Evolutionary conservation across 2,888 invertebrate genomes (phyloP), one percentile per base, ranked within the genome.

Genomic region (Drosophila niveifrons): DNA sequence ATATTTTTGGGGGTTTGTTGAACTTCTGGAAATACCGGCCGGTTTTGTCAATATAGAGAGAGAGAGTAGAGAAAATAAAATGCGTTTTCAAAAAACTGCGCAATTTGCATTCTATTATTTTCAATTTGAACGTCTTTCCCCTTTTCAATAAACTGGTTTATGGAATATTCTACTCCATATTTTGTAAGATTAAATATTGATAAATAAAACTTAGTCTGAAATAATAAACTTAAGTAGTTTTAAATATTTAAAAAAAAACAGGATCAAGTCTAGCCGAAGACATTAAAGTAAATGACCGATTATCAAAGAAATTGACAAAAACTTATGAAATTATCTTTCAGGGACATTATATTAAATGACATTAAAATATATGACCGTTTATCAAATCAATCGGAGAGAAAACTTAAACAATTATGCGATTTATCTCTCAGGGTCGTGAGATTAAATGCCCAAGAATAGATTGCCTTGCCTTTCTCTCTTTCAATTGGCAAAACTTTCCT

Each of bases 1-100:
- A 46, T 36, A 46, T 48, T 57, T 57, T 58, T 44, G 2, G 41
- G 34, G 70, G 76, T 66, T 70, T 77, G 39, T 76, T 77, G 71
- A 77, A 77, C 76, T 74, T 58, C 18, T 43, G 43, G 34, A 15
- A 64, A 59, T 23, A 65, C 77, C 77, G 77, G 77, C 77, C 77
- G 74, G 77, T 64, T 50, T 61, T 50, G 57, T 52, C 43, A 15
- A 43, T 7, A 4, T 7, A 28, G 41, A 56, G 34, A 43, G 6
- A 4, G 10, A 28, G 41, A 56, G 36, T 36, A 36, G 36, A 36
- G n/a, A 36, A 34, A 29, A 39, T 17, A n/a, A 64, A 68, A 72
- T 72, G 63, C 59, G 44, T 72, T 72, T 55, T 50, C 3, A n/a
- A 51, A 63, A 48, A 72, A 75, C 63, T 78, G 77, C 77, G 77